Evolutionary conservation across 2,797 vertebrate species (phyloP).

Genomic region (Cossypha polioptera): DNA sequence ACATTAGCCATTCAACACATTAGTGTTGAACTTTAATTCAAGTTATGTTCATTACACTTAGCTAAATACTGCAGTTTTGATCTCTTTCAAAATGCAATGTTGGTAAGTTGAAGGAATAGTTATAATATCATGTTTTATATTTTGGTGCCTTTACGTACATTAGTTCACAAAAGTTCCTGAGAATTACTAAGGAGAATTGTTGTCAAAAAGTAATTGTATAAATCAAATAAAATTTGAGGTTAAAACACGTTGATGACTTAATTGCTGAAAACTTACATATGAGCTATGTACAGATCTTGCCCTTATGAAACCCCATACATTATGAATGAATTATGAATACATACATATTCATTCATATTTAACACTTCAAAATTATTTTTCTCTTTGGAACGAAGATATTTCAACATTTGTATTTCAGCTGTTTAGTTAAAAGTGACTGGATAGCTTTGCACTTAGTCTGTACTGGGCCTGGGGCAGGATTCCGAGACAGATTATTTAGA

Average conservation of each 20-base stretch:
- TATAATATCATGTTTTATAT: background rate
- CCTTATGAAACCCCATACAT: background rate
- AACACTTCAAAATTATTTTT: background rate
- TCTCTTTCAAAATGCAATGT: background rate
- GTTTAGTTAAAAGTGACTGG: background rate
- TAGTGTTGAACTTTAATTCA: background rate
- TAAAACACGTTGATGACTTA: background rate
- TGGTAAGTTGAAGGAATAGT: background rate
- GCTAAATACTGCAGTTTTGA: background rate
- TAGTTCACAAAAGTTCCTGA: background rate
- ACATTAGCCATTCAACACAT: background rate
- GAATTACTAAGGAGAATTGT: background rate
- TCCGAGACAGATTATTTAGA: slow-evolving; percentile 20
- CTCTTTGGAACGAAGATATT: background rate
- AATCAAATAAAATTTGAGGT: background rate
- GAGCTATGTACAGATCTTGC: background rate
- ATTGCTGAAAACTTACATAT: background rate
- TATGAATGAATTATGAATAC: too few species aligned
- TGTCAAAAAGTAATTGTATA: background rate
- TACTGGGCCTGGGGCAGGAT: slow-evolving; percentile 19
- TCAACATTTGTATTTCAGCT: background rate
- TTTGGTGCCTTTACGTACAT: background rate
- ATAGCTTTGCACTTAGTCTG: background rate
- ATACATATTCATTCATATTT: background rate
- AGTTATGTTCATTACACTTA: background rate